Base-by-base conservation (phyloP, 2,888 invertebrate genomes). In the Eurytoma adleriae region DNA sequence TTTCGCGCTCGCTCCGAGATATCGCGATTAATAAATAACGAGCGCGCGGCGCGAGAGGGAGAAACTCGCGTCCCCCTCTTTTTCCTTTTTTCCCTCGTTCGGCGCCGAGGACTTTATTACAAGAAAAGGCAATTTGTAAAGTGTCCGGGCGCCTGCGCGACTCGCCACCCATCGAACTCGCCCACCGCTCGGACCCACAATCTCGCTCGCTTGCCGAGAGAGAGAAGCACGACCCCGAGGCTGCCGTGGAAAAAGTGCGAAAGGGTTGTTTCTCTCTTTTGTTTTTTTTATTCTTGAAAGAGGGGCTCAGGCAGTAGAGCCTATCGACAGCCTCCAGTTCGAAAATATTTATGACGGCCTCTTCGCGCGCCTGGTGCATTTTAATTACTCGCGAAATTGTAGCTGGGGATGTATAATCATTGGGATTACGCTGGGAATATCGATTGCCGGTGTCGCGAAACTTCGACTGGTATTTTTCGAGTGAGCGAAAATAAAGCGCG, bases 71-170 rank as follows among this genome's bases (percentile, higher is more conserved):
- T 54, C 13, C 10, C 52, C 57, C 16, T 59, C 40, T 24, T 72
- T 62, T 66, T 67, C 40, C 61, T 57, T 72, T 66, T 62, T 18
- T 10, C 18, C 20, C 52, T 66, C 57, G 64, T 64, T 74, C 59
- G 66, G 67, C 62, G 54, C 72, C 79, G 79, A 79, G 69, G 82
- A 82, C 82, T 82, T 82, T 82, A 82, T 82, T 82, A 82, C 78
- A 73, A 79, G 81, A 82, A 73, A 73, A 69, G 77, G 72, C 73
- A 69, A 82, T 79, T 79, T 82, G 82, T 79, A 69, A 82, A 76
- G 64, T 81, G 79, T 76, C 76, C 67, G 54, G 30, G n/a, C 62
- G 30, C 48, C 16, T 14, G 54, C 54, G 20, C 50, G 27, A 67
- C 69, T 69, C 64, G 73, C 73, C 76, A 78, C 73, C 78, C 78